Evolutionary conservation across 2,113 vertebrate genomes (phyloP), one percentile per base, ranked within the genome.

Genomic region (Rhea pennata): DNA sequence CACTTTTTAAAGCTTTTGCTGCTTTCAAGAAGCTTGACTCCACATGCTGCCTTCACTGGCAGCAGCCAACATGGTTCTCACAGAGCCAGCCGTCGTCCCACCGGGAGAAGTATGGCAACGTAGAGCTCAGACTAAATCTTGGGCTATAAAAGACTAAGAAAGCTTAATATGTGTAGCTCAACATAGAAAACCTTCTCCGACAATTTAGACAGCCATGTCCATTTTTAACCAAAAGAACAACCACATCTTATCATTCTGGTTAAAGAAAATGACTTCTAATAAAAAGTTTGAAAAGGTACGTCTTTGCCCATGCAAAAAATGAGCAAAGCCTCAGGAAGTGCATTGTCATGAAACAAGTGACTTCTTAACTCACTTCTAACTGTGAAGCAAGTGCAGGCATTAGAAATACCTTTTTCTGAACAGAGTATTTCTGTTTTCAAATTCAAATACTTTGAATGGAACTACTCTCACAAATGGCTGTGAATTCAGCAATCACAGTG

Each of bases 1-100:
- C 42, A n/a, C 39, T 70, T 61, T 50, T 65, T 88, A 46, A 93
- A 83, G 74, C 59, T 73, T 84, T 33, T 92, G 36, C 44, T 84
- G 23, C 10, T 77, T 90, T 80, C 27, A 61, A 88, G 67, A 66
- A 89, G 22, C 27, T 88, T 77, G 31, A 29, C 42, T 71, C 20
- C 33, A 54, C 51, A 4, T 36, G 16, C 31, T 84, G 15, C 48
- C 36, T n/a, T 72, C 73, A 46, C 42, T 72, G 19, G 36, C 46
- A 56, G 82, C 61, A 56, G 82, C 70, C 44, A 10, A 3, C 0
- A 12, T 22, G 11, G 84, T 94, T 87, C 40, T 87, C 40, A 40
- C 22, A 46, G 40, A 83, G 62, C 5, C 40, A 71, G 50, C 10
- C 0, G 0, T 17, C 12, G 0, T 86, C 67, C 13, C 66, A 48